A percentile compares a stretch with the other conserved stretches of the same genome.
These are phyloP conservation scores for Atta cephalotes DNA, from an alignment of 1,140 invertebrate species.

Conservation along the genomic window DNA sequence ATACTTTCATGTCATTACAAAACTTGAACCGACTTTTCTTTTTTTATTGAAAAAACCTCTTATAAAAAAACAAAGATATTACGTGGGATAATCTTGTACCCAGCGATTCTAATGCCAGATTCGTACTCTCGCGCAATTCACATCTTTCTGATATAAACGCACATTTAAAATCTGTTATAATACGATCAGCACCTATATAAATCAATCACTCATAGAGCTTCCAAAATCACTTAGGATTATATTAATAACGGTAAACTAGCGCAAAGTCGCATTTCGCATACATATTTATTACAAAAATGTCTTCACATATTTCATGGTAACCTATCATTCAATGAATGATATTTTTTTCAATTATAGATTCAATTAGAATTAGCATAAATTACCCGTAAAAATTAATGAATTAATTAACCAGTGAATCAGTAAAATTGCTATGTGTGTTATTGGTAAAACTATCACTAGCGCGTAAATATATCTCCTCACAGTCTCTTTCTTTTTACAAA, in stretches of 20 bases:
- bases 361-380: background rate
- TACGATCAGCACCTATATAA: background rate
- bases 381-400: background rate
- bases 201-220: constrained; percentile 31
- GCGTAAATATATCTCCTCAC: background rate
- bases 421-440: constrained; percentile 27
- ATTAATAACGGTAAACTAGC: constrained; percentile 3
- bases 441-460: constrained; percentile 1
- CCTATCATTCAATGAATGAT: background rate
- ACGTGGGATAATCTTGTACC: background rate
- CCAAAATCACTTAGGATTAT: background rate
- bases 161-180: constrained; percentile 13
- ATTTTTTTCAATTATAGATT: background rate
- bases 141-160: background rate
- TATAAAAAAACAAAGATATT: constrained; percentile 7
- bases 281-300: constrained; percentile 12
- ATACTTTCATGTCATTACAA: background rate
- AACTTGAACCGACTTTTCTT: background rate
- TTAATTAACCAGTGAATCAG: constrained; percentile 16
- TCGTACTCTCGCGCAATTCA: background rate
- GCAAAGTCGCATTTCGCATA: background rate
- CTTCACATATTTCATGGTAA: constrained; percentile 16
- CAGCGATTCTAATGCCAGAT: background rate
- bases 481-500: constrained; percentile 5
- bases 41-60: background rate